Conservation (phyloP, 2,113 vertebrate genomes). For the Riparia riparia region DNA sequence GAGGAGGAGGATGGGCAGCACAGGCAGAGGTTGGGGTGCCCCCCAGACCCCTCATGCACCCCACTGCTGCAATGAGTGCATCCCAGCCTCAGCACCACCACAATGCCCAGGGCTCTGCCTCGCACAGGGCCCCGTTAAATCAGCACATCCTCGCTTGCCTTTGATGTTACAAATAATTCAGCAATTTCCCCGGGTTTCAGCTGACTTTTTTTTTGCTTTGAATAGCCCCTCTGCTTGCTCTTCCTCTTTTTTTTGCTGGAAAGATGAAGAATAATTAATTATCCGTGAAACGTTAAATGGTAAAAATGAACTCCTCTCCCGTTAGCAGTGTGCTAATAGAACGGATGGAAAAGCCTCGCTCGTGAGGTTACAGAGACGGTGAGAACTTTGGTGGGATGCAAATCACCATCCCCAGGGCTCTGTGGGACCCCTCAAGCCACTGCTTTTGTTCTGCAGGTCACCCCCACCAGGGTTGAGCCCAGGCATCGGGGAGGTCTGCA, state of each 20-base stretch:
- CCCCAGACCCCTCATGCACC: fast-evolving
- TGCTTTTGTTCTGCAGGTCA: fast-evolving
- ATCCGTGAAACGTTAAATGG: constrained; percentile 59
- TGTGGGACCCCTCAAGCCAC: background rate
- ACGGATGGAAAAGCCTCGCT: fast-evolving
- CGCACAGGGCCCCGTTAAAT: background rate
- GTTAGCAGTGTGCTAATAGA: background rate
- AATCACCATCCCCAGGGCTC: background rate
- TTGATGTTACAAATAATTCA: constrained; percentile 59
- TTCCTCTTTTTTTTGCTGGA: background rate
- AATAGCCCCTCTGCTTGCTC: constrained; percentile 26
- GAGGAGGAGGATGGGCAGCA: background rate
- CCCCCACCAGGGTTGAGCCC: background rate
- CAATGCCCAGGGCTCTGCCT: background rate
- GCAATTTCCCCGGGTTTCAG: constrained; percentile 4
- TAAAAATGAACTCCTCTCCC: constrained; percentile 25
- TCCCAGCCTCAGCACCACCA: background rate
- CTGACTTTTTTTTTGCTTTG: background rate
- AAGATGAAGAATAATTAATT: constrained; percentile 67
- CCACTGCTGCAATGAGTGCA: background rate
- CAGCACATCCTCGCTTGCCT: background rate
- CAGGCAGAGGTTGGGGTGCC: fast-evolving
- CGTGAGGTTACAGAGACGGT: fast-evolving
- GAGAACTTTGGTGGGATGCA: background rate
- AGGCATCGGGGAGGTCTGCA: background rate